Percentiles rank a stretch among this genome's conserved stretches.
Evolutionary conservation across 2,888 invertebrate genomes (phyloP).

Genomic region (Drosophila nr. perissopoda): DNA sequence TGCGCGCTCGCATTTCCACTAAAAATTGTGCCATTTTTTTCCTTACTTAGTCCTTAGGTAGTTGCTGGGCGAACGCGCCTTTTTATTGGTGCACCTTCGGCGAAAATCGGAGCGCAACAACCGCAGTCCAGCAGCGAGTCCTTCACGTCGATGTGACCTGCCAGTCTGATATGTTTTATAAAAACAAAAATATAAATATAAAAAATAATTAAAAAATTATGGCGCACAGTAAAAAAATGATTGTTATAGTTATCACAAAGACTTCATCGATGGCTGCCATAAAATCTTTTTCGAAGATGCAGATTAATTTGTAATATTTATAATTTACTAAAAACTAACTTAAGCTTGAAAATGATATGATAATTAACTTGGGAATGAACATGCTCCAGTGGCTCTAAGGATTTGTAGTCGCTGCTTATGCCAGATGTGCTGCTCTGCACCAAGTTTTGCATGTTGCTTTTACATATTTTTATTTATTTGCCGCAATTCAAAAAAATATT

Average conservation of each 20-base stretch:
- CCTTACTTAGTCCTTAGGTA: conserved; percentile 47
- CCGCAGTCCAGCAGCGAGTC: conserved; percentile 57
- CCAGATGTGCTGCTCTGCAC: background rate
- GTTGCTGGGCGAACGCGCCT: conserved; percentile 53
- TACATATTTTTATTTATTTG: conserved; percentile 20
- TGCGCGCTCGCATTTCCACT: conserved; percentile 74
- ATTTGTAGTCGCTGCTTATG: background rate
- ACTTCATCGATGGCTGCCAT: background rate
- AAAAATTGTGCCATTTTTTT: conserved; percentile 80
- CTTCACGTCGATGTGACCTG: conserved; percentile 28
- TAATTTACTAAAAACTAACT: background rate
- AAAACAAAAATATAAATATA: conserved; percentile 5
- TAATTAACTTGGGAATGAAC: background rate
- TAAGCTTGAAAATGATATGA: background rate
- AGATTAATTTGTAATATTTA: background rate
- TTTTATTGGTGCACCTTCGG: conserved; percentile 78
- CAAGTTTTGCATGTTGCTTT: background rate
- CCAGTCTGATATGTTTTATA: background rate
- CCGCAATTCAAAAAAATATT: conserved; percentile 32
- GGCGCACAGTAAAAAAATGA: conserved; percentile 13
- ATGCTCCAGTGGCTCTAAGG: background rate
- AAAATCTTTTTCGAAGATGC: background rate
- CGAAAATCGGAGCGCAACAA: conserved; percentile 51
- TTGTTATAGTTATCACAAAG: background rate
- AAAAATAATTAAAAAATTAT: conserved; percentile 12